A percentile compares a stretch with the other conserved stretches of the same genome.
These are phyloP conservation scores for Corydoras sp. DNA, from an alignment of 2,113 vertebrate genomes.

Conservation along the genomic window DNA sequence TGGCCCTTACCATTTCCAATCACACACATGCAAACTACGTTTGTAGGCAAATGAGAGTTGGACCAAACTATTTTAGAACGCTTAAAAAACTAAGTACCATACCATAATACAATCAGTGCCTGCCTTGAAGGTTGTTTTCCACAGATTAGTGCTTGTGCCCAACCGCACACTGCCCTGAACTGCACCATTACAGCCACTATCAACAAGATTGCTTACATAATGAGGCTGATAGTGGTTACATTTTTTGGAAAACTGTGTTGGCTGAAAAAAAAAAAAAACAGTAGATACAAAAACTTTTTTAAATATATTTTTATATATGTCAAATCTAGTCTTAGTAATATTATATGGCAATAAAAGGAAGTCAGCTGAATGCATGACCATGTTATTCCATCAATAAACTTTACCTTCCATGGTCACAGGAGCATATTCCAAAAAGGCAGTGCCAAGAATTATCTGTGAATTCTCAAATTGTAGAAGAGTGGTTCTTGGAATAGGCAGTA, in stretches of 20 bases:
- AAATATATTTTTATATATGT: too few relatives aligned
- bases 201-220: conserved; percentile 25
- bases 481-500: too few relatives aligned
- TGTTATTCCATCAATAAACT: not conserved
- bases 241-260: conserved; percentile 13
- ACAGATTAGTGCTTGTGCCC: conserved; percentile 8
- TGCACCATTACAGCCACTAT: conserved; percentile 30
- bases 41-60: conserved; percentile 21
- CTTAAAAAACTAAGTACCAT: conserved; percentile 15
- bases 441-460: too few relatives aligned
- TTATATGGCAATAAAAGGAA: too few relatives aligned
- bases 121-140: conserved; percentile 26
- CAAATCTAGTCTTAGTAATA: too few relatives aligned
- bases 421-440: too few relatives aligned
- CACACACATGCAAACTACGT: conserved; percentile 9
- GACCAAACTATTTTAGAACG: conserved; percentile 13
- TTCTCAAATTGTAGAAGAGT: too few relatives aligned
- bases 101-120: conserved; percentile 34
- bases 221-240: conserved; percentile 13
- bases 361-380: too few relatives aligned
- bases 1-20: conserved; percentile 12
- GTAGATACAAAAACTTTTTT: not conserved
- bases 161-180: conserved; percentile 29
- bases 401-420: not conserved
- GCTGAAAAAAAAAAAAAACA: conserved; percentile 12